Evolutionary conservation across 2,888 invertebrate species (phyloP).

Genomic region (Epistrophe grossulariae): DNA sequence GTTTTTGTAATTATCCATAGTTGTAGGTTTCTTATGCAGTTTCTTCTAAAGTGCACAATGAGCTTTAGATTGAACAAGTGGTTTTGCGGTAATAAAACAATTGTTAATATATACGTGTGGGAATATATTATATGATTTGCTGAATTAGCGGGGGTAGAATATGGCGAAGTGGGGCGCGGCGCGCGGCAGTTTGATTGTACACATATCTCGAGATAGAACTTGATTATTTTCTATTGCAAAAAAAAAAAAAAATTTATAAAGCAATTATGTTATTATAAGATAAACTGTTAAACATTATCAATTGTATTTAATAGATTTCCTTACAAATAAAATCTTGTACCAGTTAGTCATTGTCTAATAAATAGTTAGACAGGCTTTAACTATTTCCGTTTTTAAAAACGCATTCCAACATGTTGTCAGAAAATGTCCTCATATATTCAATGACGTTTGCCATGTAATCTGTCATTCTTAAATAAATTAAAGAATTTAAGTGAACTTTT

Average conservation of each 20-base stretch:
- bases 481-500: too few species aligned
- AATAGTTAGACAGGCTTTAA: too few species aligned
- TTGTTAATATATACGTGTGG: conserved; percentile 15
- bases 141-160: conserved; percentile 28
- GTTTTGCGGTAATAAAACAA: conserved; percentile 27
- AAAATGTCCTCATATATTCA: too few species aligned
- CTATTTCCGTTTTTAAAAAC: too few species aligned
- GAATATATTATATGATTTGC: conserved; percentile 35
- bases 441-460: too few species aligned
- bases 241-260: not conserved
- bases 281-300: not conserved
- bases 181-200: conserved; percentile 32
- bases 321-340: too few species aligned
- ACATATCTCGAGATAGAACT: conserved; percentile 18
- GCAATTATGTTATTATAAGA: conserved; percentile 8
- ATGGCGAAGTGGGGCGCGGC: too few species aligned
- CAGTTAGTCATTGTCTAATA: too few species aligned
- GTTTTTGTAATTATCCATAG: not conserved
- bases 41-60: conserved; percentile 27
- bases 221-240: not conserved
- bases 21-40: not conserved
- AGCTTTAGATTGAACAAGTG: conserved; percentile 62
- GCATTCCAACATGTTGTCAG: too few species aligned
- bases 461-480: too few species aligned
- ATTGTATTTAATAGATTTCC: too few species aligned